Conservation (phyloP, 2,888 invertebrate species). For the Drymonia ruficornis region DNA sequence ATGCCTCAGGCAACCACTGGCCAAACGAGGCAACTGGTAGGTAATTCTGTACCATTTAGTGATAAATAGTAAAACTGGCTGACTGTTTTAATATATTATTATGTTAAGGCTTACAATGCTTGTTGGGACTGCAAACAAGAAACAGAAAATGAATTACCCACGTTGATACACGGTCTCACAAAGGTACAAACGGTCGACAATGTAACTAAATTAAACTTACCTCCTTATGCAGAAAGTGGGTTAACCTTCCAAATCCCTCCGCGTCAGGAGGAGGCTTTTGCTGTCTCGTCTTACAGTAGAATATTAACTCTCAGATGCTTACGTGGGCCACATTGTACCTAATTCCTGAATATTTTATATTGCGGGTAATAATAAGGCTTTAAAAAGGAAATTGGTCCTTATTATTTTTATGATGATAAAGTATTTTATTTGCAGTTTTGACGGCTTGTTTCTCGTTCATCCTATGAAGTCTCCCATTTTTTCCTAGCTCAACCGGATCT, state of each 20-base stretch:
- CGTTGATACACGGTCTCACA: slow-evolving; percentile 44
- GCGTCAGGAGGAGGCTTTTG: slow-evolving; percentile 32
- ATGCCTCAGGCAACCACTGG: no score
- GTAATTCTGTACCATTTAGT: no score
- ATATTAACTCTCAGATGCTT: slow-evolving; percentile 44
- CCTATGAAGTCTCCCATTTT: no score
- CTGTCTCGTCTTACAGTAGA: slow-evolving; percentile 37
- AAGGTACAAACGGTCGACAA: slow-evolving; percentile 43
- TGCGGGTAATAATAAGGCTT: slow-evolving; percentile 7
- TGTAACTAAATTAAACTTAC: slow-evolving; percentile 49
- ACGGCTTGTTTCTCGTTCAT: no score
- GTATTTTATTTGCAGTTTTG: no score
- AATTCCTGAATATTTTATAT: slow-evolving; percentile 37
- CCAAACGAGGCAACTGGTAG: no score
- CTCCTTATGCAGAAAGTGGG: slow-evolving; percentile 38
- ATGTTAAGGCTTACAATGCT: neutral
- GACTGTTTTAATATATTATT: neutral
- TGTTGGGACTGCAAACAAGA: neutral
- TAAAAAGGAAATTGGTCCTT: neutral
- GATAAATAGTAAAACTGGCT: no score
- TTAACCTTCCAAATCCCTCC: slow-evolving; percentile 41
- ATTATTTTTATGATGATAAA: no score
- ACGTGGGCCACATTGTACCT: slow-evolving; percentile 28
- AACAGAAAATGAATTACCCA: slow-evolving; percentile 33
- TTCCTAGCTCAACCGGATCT: no score